phyloP scores from a whole-genome alignment of 2,113 vertebrate species.

The Catharus minimus region DNA sequence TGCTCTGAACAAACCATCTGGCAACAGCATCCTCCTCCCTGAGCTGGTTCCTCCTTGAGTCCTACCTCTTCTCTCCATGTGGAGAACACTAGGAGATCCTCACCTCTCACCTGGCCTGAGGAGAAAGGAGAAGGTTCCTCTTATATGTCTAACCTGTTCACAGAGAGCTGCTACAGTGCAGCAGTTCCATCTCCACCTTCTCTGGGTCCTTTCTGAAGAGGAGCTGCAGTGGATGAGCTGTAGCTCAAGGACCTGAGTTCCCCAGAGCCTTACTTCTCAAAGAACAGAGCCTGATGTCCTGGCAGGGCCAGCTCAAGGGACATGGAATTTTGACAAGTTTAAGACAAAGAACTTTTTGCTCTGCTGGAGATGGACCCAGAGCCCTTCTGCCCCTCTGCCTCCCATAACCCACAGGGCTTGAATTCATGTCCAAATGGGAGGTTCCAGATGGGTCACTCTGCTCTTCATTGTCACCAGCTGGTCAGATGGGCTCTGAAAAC shows the following conservation, averaged over 20 bases:
- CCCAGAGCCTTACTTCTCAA: not conserved
- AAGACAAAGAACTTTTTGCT: not conserved
- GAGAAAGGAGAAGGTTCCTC: not conserved
- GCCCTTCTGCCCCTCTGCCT: not conserved
- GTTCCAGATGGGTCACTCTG: not conserved
- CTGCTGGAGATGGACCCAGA: not conserved
- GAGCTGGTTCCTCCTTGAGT: not conserved
- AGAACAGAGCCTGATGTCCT: not conserved
- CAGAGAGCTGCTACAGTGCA: not conserved
- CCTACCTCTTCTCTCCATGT: not conserved
- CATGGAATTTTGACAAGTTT: fast-evolving
- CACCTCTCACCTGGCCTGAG: not conserved
- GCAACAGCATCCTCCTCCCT: not conserved
- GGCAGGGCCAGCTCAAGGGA: not conserved
- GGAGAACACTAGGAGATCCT: not conserved
- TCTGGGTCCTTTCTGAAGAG: not conserved
- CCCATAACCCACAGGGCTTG: not conserved
- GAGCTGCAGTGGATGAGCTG: not conserved
- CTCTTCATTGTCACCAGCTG: not conserved
- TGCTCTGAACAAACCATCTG: not conserved
- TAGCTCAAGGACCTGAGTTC: not conserved
- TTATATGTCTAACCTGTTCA: fast-evolving
- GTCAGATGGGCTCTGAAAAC: not conserved
- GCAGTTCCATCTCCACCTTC: not conserved
- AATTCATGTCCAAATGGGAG: not conserved